Base-by-base conservation (phyloP, 2,797 vertebrate species). In the Apogon talboti region DNA sequence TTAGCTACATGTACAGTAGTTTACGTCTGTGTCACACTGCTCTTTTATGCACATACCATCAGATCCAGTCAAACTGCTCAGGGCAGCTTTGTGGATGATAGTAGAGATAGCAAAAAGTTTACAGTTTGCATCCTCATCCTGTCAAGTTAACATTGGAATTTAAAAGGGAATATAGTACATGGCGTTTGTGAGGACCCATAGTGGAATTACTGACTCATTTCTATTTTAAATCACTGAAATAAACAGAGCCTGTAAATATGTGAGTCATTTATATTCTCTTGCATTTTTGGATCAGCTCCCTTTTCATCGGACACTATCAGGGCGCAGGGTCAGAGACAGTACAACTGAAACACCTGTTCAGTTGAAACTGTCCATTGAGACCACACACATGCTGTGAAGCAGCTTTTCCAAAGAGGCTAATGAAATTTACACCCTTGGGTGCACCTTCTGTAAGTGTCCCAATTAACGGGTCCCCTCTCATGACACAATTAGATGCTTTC, bases 391-490 rank as follows among this genome's bases (percentile, higher is more conserved):
- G 63, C 53, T 41, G 19, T 7, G 4, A 37, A 67, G 42, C 55
- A 33, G 24, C 19, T 52, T 43, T 48, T 50, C 44, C 62, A 53
- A n/a, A 48, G 55, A 58, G 24, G 35, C 55, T 82, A 60, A 83
- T 85, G 40, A 76, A 74, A 67, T 77, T 61, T 73, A 19, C 63
- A 64, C 65, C 21, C 60, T 56, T 42, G 35, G 43, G 52, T 82
- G 60, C 42, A 52, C 16, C 15, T 9, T 56, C 30, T 69, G 50
- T 67, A 12, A 51, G 24, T 57, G 54, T 69, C 45, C 76, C 65
- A 74, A 62, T 78, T 74, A 78, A 56, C 53, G 2, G 10, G 13
- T 66, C 66, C 54, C 66, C 9, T 54, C 54, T 51, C 77, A 64
- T 28, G 16, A 7, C 18, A 41, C 30, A 15, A 43, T 38, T 10